Evolutionary conservation across 37 sponge, comb jelly and placozoan species (phyloP).

Genomic region (Hormiphora californensis): DNA sequence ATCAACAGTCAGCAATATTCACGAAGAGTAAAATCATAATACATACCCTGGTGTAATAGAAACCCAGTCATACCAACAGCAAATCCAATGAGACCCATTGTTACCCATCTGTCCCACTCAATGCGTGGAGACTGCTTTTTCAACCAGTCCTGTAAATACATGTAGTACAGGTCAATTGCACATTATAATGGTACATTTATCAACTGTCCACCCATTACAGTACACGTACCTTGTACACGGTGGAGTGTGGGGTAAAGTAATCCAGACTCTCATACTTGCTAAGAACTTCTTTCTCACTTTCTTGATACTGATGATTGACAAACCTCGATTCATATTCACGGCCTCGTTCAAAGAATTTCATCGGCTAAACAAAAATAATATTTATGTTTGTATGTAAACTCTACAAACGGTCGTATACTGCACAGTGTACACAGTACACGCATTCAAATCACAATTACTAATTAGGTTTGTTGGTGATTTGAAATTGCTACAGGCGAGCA

Average conservation of each 20-base stretch:
- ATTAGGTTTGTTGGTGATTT: no score
- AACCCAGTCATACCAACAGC: slow-evolving; percentile 57
- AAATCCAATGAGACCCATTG: slow-evolving; percentile 61
- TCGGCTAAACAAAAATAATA: no score
- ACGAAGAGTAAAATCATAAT: no score
- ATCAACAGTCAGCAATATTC: no score
- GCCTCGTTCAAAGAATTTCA: slow-evolving; percentile 59
- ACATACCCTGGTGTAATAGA: slow-evolving; percentile 56
- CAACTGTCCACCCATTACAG: no score
- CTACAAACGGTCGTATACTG: no score
- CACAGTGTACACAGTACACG: no score
- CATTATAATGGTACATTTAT: no score
- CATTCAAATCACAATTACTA: no score
- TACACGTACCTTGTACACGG: slow-evolving; percentile 58
- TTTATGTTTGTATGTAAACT: no score
- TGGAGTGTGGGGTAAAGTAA: slow-evolving; percentile 58
- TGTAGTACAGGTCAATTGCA: no score
- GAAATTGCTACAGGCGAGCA: no score
- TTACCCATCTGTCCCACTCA: slow-evolving; percentile 62
- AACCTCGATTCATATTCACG: slow-evolving; percentile 51
- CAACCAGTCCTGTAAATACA: slow-evolving; percentile 61
- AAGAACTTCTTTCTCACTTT: slow-evolving; percentile 45
- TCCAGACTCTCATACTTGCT: slow-evolving; percentile 56
- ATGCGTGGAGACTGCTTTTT: slow-evolving; percentile 56
- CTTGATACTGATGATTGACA: slow-evolving; percentile 53